Conservation (phyloP, 2,888 invertebrate genomes). For the Nebria salina region DNA sequence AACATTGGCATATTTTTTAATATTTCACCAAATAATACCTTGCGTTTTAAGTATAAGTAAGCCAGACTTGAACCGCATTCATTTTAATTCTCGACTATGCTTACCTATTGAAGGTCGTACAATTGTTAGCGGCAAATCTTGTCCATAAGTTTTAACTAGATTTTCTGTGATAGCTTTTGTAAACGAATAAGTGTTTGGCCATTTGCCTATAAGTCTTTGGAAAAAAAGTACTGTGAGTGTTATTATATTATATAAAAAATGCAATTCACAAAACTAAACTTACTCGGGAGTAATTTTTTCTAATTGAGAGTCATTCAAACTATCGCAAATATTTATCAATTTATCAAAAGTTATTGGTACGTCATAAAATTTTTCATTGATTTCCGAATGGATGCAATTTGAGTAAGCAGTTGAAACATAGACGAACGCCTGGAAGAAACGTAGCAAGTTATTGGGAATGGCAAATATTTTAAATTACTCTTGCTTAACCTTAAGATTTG, state of each 20-base stretch:
- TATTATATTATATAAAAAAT: not conserved
- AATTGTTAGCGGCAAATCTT: constrained; percentile 2
- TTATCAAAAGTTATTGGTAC: constrained; percentile 8
- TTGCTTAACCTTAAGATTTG: constrained; percentile 64
- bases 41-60: too few species aligned
- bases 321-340: constrained; percentile 3
- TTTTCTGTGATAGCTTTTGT: constrained; percentile 13
- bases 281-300: not conserved
- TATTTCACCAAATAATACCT: too few species aligned
- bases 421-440: not conserved
- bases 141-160: not conserved
- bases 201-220: not conserved
- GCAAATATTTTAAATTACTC: not conserved
- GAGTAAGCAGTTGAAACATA: constrained; percentile 9
- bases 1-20: too few species aligned
- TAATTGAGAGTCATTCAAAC: not conserved
- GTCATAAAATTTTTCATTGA: not conserved
- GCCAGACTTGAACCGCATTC: too few species aligned
- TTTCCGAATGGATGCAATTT: not conserved
- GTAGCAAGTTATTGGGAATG: not conserved
- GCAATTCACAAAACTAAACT: not conserved
- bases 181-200: not conserved
- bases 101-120: constrained; percentile 14
- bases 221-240: not conserved
- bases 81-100: not conserved